Percentiles rank a stretch among this genome's conserved stretches.
phyloP scores from a whole-genome alignment of 2,113 vertebrate genomes.

The Suncus etruscus region DNA sequence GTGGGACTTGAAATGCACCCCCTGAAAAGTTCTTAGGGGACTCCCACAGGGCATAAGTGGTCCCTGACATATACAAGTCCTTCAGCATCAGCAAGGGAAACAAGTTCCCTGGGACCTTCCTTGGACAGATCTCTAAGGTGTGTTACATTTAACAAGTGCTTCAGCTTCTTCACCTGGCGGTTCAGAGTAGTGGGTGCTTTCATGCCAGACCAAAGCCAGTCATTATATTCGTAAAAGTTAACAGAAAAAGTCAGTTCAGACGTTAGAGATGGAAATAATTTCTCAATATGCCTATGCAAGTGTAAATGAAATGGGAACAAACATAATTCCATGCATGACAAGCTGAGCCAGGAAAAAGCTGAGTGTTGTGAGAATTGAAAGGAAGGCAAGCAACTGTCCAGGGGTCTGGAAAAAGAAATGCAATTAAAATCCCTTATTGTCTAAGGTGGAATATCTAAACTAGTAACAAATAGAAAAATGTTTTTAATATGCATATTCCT shows the following conservation, averaged over 20 bases:
- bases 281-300: neutral
- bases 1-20: neutral
- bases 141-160: neutral
- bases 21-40: neutral
- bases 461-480: constrained; percentile 19
- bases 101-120: constrained; percentile 10
- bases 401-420: neutral
- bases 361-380: neutral
- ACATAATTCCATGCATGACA: constrained; percentile 27
- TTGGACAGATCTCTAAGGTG: neutral
- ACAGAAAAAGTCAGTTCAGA: constrained; percentile 53
- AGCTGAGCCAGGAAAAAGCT: neutral
- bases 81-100: neutral
- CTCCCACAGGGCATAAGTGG: neutral
- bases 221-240: constrained; percentile 30
- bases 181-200: neutral
- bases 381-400: neutral
- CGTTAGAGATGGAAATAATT: constrained; percentile 40
- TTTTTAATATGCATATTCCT: neutral
- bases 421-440: constrained; percentile 6
- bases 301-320: neutral
- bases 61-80: neutral
- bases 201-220: neutral
- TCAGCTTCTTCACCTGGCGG: neutral
- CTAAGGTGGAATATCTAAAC: neutral